phyloP scores from a whole-genome alignment of 2,797 vertebrate genomes.

The Sebastes iracundus region DNA sequence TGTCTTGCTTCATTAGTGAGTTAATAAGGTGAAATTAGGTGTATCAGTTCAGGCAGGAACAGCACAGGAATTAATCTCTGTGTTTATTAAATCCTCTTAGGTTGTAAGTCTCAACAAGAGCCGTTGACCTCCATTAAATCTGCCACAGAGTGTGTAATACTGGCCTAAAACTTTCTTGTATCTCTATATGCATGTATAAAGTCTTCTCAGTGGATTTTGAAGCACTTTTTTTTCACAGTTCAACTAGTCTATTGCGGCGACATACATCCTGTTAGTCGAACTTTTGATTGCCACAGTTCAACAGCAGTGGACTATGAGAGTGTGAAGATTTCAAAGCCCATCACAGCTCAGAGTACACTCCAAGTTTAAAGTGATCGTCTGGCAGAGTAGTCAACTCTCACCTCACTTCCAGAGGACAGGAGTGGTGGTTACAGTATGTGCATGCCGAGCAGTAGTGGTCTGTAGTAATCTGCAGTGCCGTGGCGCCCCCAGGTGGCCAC shows the following conservation, averaged over 20 bases:
- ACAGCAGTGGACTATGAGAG: constrained; percentile 23
- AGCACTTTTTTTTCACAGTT: constrained; percentile 18
- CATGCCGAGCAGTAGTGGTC: constrained; percentile 65
- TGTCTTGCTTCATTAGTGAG: constrained; percentile 3
- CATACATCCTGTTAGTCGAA: constrained; percentile 6
- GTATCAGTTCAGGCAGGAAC: constrained; percentile 4
- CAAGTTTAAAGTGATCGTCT: constrained; percentile 47
- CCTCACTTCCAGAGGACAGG: constrained; percentile 33
- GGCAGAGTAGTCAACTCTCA: constrained; percentile 47
- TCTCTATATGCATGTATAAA: constrained; percentile 4
- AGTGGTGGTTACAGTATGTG: constrained; percentile 26
- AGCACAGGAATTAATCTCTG: constrained; percentile 14
- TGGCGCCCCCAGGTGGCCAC: constrained; percentile 76
- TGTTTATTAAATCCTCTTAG: constrained; percentile 32
- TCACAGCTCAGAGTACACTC: constrained; percentile 49
- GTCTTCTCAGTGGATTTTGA: constrained; percentile 19
- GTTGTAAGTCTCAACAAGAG: constrained; percentile 21
- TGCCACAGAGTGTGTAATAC: neutral
- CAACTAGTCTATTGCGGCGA: neutral
- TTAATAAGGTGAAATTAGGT: constrained; percentile 21
- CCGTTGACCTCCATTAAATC: constrained; percentile 34
- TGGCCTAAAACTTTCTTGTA: neutral
- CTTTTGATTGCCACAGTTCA: constrained; percentile 30
- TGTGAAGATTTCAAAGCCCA: constrained; percentile 26
- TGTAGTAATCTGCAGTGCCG: constrained; percentile 77